Evolutionary conservation across 53 echinoderm and acorn worm species (phyloP).

Genomic region (Paelopatides confundens): DNA sequence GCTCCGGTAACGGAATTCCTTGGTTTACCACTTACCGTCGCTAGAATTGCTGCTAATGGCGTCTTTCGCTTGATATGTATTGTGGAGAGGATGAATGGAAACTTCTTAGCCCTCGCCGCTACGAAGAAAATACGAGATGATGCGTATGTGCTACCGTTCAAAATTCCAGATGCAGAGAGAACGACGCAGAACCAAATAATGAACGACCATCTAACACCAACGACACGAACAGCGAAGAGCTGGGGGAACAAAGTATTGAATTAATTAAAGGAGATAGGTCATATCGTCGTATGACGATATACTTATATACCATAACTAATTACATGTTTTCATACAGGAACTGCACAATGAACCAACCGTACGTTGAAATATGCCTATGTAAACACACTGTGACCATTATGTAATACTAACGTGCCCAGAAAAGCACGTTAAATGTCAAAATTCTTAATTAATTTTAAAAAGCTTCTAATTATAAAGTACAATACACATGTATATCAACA

Average conservation of each 20-base stretch:
- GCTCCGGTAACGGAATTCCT: too few species aligned
- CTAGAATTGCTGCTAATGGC: conserved; percentile 65
- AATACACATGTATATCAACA: too few species aligned
- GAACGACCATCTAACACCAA: conserved; percentile 6
- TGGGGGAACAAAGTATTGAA: background rate
- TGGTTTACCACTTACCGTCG: conserved; percentile 65
- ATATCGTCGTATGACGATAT: too few species aligned
- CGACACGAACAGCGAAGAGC: conserved; percentile 13
- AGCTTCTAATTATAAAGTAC: too few species aligned
- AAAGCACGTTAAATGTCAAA: too few species aligned
- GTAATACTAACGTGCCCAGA: too few species aligned
- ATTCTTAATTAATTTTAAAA: too few species aligned
- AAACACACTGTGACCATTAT: too few species aligned
- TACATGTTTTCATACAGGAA: too few species aligned
- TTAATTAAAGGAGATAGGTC: background rate
- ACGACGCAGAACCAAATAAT: conserved; percentile 23
- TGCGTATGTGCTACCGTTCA: background rate
- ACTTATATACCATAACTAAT: too few species aligned
- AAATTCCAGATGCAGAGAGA: conserved; percentile 2
- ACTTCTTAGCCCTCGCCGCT: conserved; percentile 69
- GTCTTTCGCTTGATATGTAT: conserved; percentile 65
- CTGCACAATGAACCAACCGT: too few species aligned
- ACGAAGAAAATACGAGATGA: conserved; percentile 64
- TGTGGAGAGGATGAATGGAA: conserved; percentile 66
- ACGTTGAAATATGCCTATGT: too few species aligned